Base-by-base conservation (phyloP, 1,140 invertebrate genomes). In the Megalonaias nervosa region DNA sequence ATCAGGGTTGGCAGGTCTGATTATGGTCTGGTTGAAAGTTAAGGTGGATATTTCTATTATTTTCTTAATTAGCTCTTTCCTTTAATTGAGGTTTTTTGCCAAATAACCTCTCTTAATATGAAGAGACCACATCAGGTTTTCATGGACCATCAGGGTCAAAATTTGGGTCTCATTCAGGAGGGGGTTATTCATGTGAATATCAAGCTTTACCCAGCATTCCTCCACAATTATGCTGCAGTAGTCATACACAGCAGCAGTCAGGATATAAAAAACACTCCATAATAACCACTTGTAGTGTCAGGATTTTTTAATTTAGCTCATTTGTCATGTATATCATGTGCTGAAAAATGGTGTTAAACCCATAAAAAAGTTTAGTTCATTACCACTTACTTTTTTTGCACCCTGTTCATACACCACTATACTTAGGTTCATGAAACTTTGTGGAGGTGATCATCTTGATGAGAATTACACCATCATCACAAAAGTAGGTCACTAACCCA, bases 1-100 rank as follows among this genome's bases (percentile, higher is more conserved):
- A 26, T 26, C 26, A 26, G 26, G 26, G 26, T 26, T 26, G 26
- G 26, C 26, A 26, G 26, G 2, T 26, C 26, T 26, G n/a, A n/a
- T 26, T 26, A 26, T 26, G 26, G 26, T 26, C 2, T 26, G 26
- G 26, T 26, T 26, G 26, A 26, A 26, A 26, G 26, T 26, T 26
- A 26, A 26, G 2, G 26, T 26, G 26, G 26, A 26, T 26, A 26
- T 26, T 26, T 2, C 26, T 26, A 26, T 26, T 26, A 26, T 26
- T 26, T 26, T 26, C 26, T 26, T 26, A 26, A 26, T 26, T 26
- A 57, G 75, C 89, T 77, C 85, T 88, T 55, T 77, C 89, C 23
- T 89, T 90, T 76, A 87, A 86, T 3, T 89, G 88, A 76, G 88
- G 86, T 55, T 85, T 87, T 74, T 76, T 80, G 19, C 80, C 77